Evolutionary conservation across 2,797 vertebrate species (phyloP).

Genomic region (Salmo trutta): DNA sequence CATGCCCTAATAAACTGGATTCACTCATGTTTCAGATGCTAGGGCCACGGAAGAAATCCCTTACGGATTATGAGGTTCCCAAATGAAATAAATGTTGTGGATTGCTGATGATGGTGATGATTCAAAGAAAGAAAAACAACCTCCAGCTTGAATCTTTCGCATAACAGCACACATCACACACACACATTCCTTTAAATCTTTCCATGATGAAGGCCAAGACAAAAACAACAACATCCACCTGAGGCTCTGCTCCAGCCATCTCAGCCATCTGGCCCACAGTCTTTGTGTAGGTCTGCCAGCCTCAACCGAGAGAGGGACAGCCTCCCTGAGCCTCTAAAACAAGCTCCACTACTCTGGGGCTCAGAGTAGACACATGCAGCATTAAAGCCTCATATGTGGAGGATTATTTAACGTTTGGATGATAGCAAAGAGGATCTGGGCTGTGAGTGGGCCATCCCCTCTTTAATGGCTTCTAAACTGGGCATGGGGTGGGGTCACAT

Average conservation of each 20-base stretch:
- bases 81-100: slow-evolving; percentile 13
- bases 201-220: slow-evolving; percentile 18
- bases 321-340: slow-evolving; percentile 29
- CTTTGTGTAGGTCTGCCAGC: slow-evolving; percentile 45
- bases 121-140: slow-evolving; percentile 23
- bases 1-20: slow-evolving; percentile 65
- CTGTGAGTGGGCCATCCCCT: not conserved
- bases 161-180: too few species aligned
- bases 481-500: slow-evolving; percentile 1
- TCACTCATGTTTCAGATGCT: slow-evolving; percentile 33
- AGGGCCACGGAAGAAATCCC: slow-evolving; percentile 19
- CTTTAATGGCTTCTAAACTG: slow-evolving; percentile 11
- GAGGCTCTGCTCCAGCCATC: not conserved
- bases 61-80: slow-evolving; percentile 17
- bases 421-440: not conserved
- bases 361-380: not conserved
- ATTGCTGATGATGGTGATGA: slow-evolving; percentile 12
- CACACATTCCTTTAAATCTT: not conserved
- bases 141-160: not conserved
- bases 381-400: slow-evolving; percentile 12
- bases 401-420: slow-evolving; percentile 17
- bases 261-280: slow-evolving; percentile 27
- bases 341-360: slow-evolving; percentile 32
- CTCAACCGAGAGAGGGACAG: slow-evolving; percentile 10
- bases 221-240: slow-evolving; percentile 13